Conservation (phyloP, 2,888 invertebrate genomes). For the Danaus chrysippus region DNA sequence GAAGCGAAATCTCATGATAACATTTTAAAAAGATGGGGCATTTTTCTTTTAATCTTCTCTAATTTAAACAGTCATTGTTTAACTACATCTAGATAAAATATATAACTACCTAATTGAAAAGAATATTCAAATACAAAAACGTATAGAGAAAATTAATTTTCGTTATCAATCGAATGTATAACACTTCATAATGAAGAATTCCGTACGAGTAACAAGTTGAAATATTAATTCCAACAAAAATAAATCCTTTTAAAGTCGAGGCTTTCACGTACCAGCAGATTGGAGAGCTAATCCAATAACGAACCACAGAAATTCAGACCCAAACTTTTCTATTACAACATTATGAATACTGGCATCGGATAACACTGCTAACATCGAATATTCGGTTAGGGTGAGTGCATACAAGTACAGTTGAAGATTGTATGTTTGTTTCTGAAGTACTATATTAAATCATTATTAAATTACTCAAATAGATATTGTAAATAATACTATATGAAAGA, state of each 20-base stretch:
- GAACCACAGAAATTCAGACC: slow-evolving; percentile 21
- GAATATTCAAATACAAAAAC: too few relatives aligned
- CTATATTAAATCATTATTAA: too few relatives aligned
- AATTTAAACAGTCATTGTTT: too few relatives aligned
- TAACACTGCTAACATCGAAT: slow-evolving; percentile 37
- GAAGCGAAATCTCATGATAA: too few relatives aligned
- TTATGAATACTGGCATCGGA: slow-evolving; percentile 53
- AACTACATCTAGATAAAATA: too few relatives aligned
- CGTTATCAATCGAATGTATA: not conserved
- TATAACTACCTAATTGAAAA: too few relatives aligned
- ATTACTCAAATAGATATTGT: too few relatives aligned
- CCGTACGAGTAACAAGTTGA: not conserved
- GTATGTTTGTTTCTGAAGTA: too few relatives aligned
- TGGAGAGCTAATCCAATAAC: slow-evolving; percentile 25
- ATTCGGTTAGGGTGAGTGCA: slow-evolving; percentile 7
- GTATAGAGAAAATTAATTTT: too few relatives aligned
- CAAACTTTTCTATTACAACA: slow-evolving; percentile 66
- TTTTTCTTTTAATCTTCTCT: too few relatives aligned
- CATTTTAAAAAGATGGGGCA: too few relatives aligned
- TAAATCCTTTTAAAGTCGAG: slow-evolving; percentile 11
- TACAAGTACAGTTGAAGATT: not conserved
- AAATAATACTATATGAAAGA: too few relatives aligned
- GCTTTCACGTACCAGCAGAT: slow-evolving; percentile 19
- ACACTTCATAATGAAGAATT: not conserved
- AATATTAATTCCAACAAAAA: slow-evolving; percentile 11